A percentile compares a stretch with the other conserved stretches of the same genome.
Conservation (phyloP, 2,113 vertebrate genomes). For the Steatornis caripensis region DNA sequence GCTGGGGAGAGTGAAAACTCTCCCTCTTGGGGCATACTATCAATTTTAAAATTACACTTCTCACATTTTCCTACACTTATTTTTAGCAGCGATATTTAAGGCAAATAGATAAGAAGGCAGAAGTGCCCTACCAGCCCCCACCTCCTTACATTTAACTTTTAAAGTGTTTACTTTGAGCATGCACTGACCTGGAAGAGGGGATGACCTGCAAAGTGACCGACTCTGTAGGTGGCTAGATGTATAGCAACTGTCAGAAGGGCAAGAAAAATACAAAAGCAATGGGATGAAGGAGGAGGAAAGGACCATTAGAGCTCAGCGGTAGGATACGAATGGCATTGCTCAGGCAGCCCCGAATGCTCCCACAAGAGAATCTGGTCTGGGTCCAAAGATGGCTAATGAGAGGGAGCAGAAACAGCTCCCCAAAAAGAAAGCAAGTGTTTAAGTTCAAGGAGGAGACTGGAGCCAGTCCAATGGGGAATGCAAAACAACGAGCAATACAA, state of each 20-base stretch:
- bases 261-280: background rate
- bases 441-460: background rate
- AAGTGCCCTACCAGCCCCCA: background rate
- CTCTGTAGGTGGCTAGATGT: background rate
- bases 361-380: background rate
- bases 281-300: background rate
- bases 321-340: background rate
- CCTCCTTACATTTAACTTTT: background rate
- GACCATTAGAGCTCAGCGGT: background rate
- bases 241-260: background rate
- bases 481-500: background rate
- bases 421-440: background rate
- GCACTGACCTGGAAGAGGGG: background rate
- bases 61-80: background rate
- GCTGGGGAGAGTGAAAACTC: background rate
- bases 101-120: background rate
- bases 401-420: background rate
- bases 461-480: background rate
- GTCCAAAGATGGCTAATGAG: background rate
- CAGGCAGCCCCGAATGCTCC: background rate
- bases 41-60: background rate
- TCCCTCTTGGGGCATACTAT: accelerated
- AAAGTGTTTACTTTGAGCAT: background rate
- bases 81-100: background rate
- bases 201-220: background rate